These are phyloP conservation scores for Channa argus DNA, from an alignment of 2,113 vertebrate genomes.

Conservation along the genomic window DNA sequence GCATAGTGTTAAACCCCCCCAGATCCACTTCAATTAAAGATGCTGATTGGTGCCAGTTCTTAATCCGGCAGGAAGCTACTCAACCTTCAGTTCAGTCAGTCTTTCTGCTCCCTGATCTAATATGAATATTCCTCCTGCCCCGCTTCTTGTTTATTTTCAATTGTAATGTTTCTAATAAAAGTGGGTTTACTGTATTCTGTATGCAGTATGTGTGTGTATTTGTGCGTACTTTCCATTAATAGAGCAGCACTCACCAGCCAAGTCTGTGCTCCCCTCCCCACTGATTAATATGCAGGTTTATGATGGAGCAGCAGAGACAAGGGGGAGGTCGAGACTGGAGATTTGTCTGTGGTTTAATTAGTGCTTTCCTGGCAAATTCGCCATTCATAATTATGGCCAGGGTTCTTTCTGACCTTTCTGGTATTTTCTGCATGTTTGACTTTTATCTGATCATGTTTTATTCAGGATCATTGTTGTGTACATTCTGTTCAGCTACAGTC, in stretches of 20 bases:
- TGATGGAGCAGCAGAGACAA: conserved; percentile 69
- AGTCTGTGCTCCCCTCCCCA: conserved; percentile 50
- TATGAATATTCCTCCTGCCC: conserved; percentile 40
- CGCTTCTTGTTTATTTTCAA: conserved; percentile 44
- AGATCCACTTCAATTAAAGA: conserved; percentile 61
- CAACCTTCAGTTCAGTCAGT: conserved; percentile 62
- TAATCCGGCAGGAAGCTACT: conserved; percentile 62
- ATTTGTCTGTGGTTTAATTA: conserved; percentile 85
- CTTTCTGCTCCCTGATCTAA: conserved; percentile 57
- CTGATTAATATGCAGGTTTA: conserved; percentile 82
- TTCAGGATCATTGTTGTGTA: conserved; percentile 79
- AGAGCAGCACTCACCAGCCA: conserved; percentile 38
- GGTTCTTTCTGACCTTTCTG: conserved; percentile 82
- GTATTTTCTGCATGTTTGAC: conserved; percentile 81
- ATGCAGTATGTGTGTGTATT: conserved; percentile 1
- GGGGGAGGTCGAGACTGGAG: conserved; percentile 65
- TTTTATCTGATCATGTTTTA: conserved; percentile 85
- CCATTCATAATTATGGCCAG: conserved; percentile 78
- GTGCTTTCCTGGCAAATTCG: conserved; percentile 81
- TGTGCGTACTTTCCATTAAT: conserved; percentile 21
- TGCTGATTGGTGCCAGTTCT: conserved; percentile 57
- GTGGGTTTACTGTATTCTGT: background rate
- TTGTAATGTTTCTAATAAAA: background rate
- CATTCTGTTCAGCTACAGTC: conserved; percentile 70
- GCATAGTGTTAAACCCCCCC: conserved; percentile 37